A percentile compares a stretch with the other conserved stretches of the same genome.
Evolutionary conservation across 2,888 invertebrate genomes (phyloP).

Genomic region (Imbricaverruca yamaguchii): DNA sequence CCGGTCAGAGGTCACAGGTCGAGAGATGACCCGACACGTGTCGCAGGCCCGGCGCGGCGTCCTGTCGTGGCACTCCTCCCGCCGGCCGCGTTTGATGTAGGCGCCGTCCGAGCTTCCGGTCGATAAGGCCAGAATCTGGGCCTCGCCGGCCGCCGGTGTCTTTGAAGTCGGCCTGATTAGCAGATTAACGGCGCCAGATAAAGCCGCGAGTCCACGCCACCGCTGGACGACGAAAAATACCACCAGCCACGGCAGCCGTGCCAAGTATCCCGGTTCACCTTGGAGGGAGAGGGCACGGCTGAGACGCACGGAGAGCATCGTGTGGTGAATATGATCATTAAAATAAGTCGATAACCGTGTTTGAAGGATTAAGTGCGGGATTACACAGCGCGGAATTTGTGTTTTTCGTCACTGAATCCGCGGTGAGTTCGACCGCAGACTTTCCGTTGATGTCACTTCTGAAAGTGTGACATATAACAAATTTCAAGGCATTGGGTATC

Average conservation of each 20-base stretch:
- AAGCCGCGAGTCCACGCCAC: background rate
- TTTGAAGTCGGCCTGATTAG: conserved; percentile 10
- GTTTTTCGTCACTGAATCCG: too few species aligned
- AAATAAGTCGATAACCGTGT: too few species aligned
- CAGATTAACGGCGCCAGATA: background rate
- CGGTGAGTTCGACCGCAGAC: too few species aligned
- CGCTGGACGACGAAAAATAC: background rate
- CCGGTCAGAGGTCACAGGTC: too few species aligned
- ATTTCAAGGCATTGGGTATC: too few species aligned
- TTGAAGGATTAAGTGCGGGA: too few species aligned
- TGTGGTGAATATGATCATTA: too few species aligned
- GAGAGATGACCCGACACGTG: background rate
- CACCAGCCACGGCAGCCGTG: background rate
- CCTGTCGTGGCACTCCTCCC: background rate
- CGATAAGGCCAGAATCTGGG: background rate
- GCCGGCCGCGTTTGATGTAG: background rate
- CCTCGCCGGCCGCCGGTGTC: background rate
- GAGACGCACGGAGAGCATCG: too few species aligned
- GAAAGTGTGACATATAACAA: too few species aligned
- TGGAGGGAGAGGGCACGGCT: too few species aligned
- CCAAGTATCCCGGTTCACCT: background rate
- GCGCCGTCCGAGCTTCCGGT: background rate
- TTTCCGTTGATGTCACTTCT: too few species aligned
- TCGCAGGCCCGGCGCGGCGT: background rate
- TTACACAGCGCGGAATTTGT: too few species aligned